These are phyloP conservation scores for Coelopa frigida DNA, from an alignment of 1,140 invertebrate genomes.

Conservation along the genomic window DNA sequence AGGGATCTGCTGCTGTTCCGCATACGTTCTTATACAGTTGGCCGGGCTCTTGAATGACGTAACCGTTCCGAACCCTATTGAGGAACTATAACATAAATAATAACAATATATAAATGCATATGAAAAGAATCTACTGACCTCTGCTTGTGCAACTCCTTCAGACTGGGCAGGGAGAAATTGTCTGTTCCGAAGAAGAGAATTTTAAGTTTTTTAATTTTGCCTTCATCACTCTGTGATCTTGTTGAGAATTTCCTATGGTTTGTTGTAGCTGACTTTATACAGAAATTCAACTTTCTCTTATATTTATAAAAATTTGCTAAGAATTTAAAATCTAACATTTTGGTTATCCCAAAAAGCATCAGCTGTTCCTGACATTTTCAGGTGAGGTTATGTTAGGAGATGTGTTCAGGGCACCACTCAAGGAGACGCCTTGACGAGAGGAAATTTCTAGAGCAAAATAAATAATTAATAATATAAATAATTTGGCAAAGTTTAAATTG, in stretches of 20 bases:
- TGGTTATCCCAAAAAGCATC: too few species aligned
- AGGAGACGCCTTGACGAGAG: too few species aligned
- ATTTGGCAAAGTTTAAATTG: too few species aligned
- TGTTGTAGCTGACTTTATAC: neutral
- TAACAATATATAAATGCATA: neutral
- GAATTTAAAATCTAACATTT: neutral
- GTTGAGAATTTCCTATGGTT: neutral
- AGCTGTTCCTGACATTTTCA: too few species aligned
- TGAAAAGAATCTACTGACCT: conserved; percentile 14
- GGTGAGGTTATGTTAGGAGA: too few species aligned
- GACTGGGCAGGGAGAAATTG: conserved; percentile 57
- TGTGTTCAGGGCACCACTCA: too few species aligned
- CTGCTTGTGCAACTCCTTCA: conserved; percentile 47
- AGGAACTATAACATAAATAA: neutral
- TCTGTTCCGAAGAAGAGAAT: conserved; percentile 65
- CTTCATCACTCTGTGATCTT: neutral
- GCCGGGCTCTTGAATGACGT: conserved; percentile 48
- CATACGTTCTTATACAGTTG: conserved; percentile 47
- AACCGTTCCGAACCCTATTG: conserved; percentile 49
- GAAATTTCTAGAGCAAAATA: too few species aligned
- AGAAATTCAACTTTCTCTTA: conserved; percentile 11
- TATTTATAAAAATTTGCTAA: conserved; percentile 15
- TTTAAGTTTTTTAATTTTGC: conserved; percentile 40
- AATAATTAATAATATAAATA: too few species aligned
- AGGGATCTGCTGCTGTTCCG: conserved; percentile 44